These are phyloP conservation scores for Lagopus muta DNA, from an alignment of 2,113 vertebrate genomes.

Conservation along the genomic window DNA sequence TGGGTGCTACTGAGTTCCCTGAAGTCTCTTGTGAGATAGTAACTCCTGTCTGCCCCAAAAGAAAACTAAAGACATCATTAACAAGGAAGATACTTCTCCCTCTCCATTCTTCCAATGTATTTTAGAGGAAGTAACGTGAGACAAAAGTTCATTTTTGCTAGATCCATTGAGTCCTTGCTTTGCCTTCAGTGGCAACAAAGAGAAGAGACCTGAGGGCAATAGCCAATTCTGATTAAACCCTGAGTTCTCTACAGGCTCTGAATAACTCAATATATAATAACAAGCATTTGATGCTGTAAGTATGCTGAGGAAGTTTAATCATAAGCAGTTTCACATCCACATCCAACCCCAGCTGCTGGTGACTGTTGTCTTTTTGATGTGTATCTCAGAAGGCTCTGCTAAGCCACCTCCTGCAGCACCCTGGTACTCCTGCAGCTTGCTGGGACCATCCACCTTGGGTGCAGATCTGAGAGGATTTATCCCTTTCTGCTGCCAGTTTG, in stretches of 20 bases:
- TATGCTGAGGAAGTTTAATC: conserved; percentile 5
- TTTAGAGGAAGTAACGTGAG: not conserved
- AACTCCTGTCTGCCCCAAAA: not conserved
- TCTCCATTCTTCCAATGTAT: not conserved
- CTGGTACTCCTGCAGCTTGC: not conserved
- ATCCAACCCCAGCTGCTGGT: not conserved
- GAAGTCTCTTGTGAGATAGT: accelerated
- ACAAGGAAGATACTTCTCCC: not conserved
- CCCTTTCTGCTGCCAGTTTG: not conserved
- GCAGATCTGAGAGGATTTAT: not conserved
- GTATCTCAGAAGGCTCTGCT: not conserved
- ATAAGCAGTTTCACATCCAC: not conserved
- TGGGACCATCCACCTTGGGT: not conserved
- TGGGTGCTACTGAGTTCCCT: not conserved
- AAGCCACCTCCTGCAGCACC: not conserved
- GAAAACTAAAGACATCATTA: not conserved
- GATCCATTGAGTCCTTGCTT: not conserved
- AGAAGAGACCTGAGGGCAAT: not conserved
- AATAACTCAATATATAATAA: not conserved
- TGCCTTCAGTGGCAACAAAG: not conserved
- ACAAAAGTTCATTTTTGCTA: not conserved
- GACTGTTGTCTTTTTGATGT: not conserved
- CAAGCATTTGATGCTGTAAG: not conserved
- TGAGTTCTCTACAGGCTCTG: not conserved
- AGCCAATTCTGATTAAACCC: not conserved